Base-by-base conservation (phyloP, 2,888 invertebrate species). In the Drosophila niveifrons region DNA sequence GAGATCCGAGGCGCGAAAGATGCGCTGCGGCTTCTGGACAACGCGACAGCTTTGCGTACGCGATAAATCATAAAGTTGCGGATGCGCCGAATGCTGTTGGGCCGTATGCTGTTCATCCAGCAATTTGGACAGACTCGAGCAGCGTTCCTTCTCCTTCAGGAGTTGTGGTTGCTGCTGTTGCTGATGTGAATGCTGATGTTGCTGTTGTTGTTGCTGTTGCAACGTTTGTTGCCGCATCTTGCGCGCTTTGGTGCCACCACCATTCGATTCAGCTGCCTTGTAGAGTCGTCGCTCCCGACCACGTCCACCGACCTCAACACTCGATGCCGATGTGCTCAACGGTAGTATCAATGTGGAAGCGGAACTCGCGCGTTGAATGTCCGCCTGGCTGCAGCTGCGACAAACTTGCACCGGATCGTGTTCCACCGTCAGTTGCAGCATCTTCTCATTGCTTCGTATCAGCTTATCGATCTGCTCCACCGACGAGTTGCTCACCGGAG, bases 1-100 rank as follows among this genome's bases (percentile, higher is more conserved):
- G 56, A 98, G 93, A 93, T 98, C 98, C 18, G 96, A 95, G n/a
- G 98, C 97, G 3, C 98, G 94, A 93, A 98, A 98, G 67, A 98
- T 97, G 61, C 96, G 94, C 93, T 94, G 94, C 0, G 92, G 91
- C 64, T 94, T 93, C 93, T 95, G 93, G 34, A 93, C 93, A 1
- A 93, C 92, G 0, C 97, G 94, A 93, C 98, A 98, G 0, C 98
- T 98, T 88, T 97, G 95, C 15, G 98, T 97, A 50, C 98, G 94
- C 39, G 96, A 95, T 72, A 98, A 93, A 91, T 97, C 97, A 73
- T 95, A 94, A 48, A 95, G 84, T 48, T 92, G 90, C 2, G 88
- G 85, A 52, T 88, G 86, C 1, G 78, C 84, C 46, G 78, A 90
- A 3, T 90, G 85, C 67, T 88, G 87, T 29, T 88, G 90, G 0